Percentiles rank a stretch among this genome's conserved stretches.
Conservation (phyloP, 2,113 vertebrate species). For the Psophia crepitans region DNA sequence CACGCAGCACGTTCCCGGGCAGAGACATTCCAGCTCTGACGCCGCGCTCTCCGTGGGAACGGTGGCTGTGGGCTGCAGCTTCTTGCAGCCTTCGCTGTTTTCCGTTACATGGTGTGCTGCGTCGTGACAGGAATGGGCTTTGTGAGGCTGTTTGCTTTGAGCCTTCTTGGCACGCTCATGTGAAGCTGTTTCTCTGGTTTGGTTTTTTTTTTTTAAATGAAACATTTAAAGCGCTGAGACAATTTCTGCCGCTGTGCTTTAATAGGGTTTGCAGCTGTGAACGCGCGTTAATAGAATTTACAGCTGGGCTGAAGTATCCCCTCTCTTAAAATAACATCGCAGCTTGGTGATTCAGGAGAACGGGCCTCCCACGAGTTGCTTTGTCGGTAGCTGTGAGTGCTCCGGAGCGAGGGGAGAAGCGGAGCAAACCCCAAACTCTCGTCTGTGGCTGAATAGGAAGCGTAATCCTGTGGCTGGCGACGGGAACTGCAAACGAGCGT, state of each 20-base stretch:
- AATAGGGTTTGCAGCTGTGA: slow-evolving; percentile 34
- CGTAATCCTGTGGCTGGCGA: background rate
- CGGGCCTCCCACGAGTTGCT: background rate
- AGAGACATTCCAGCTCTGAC: background rate
- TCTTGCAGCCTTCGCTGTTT: background rate
- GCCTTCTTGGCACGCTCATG: background rate
- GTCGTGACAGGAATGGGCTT: background rate
- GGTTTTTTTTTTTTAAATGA: background rate
- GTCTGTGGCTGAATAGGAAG: background rate
- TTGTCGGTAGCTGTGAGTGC: background rate
- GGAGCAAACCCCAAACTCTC: background rate
- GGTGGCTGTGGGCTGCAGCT: background rate
- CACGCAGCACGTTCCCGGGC: background rate
- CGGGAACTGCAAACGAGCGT: background rate
- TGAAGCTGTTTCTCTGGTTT: background rate
- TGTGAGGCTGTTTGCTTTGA: background rate
- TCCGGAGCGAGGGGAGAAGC: background rate
- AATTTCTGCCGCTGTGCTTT: background rate
- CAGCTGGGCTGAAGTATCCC: slow-evolving; percentile 32
- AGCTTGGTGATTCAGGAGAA: background rate
- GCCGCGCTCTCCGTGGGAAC: background rate
- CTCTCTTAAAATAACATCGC: background rate
- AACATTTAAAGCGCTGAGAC: background rate
- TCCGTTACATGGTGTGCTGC: background rate
- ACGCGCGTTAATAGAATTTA: background rate